These are phyloP conservation scores for Tetramorium alpestre DNA, from an alignment of 1,140 invertebrate genomes.

Conservation along the genomic window DNA sequence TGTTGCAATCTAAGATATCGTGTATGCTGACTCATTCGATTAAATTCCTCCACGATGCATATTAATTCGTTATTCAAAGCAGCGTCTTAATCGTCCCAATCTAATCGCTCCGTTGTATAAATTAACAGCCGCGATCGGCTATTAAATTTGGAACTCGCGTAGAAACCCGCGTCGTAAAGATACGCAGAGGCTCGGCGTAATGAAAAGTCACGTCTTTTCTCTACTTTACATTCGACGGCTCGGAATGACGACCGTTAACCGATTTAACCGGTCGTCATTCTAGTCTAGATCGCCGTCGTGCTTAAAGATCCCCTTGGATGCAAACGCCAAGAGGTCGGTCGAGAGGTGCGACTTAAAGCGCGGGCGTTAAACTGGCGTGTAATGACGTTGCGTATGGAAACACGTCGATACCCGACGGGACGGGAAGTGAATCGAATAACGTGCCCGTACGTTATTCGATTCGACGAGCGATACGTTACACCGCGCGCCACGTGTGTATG, in stretches of 20 bases:
- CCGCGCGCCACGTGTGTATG: not conserved
- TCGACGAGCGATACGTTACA: slow-evolving; percentile 25
- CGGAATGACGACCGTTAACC: slow-evolving; percentile 48
- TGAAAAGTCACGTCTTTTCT: slow-evolving; percentile 29
- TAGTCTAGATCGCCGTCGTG: slow-evolving; percentile 17
- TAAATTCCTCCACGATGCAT: slow-evolving; percentile 32
- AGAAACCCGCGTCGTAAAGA: slow-evolving; percentile 20
- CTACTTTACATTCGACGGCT: slow-evolving; percentile 22
- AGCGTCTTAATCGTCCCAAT: slow-evolving; percentile 14
- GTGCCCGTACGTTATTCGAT: slow-evolving; percentile 11
- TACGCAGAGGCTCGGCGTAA: slow-evolving; percentile 3
- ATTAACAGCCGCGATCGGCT: slow-evolving; percentile 27
- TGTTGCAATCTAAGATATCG: not conserved
- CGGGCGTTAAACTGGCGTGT: slow-evolving; percentile 73
- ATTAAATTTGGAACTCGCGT: slow-evolving; percentile 38
- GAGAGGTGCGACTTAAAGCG: slow-evolving; percentile 53
- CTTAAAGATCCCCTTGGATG: not conserved
- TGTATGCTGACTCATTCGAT: slow-evolving; percentile 47
- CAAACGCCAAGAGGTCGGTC: slow-evolving; percentile 10
- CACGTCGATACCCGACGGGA: slow-evolving; percentile 53
- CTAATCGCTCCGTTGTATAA: slow-evolving; percentile 13
- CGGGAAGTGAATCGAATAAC: slow-evolving; percentile 60
- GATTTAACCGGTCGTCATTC: slow-evolving; percentile 52
- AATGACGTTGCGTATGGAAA: slow-evolving; percentile 71
- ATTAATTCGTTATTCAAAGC: slow-evolving; percentile 41